Conservation (phyloP, 1,140 invertebrate genomes). For the Drosophila yakuba region DNA sequence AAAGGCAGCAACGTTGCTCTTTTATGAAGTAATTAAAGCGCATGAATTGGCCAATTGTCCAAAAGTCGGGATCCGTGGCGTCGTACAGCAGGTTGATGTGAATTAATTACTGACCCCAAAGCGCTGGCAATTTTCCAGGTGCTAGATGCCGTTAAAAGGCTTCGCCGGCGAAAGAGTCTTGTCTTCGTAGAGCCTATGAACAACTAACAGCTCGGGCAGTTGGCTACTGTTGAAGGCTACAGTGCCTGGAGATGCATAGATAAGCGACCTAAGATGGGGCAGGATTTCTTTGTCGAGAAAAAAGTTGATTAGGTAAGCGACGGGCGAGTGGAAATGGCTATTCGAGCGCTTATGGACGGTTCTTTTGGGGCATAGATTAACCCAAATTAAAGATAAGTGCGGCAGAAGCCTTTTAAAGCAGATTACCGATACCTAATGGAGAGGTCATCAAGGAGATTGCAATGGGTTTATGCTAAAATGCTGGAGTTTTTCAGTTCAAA, state of each 20-base stretch:
- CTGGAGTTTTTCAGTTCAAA: neutral
- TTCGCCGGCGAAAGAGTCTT: constrained; percentile 17
- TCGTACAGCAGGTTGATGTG: constrained; percentile 62
- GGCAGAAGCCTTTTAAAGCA: constrained; percentile 24
- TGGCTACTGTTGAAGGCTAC: constrained; percentile 52
- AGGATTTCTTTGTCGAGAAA: constrained; percentile 16
- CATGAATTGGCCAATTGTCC: constrained; percentile 78
- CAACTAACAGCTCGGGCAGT: constrained; percentile 8
- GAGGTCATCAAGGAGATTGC: constrained; percentile 4
- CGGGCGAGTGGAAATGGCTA: constrained; percentile 5
- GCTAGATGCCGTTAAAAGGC: constrained; percentile 69
- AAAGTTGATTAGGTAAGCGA: constrained; percentile 18
- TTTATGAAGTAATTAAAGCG: constrained; percentile 82
- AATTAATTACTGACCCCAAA: constrained; percentile 82
- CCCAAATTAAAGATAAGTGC: constrained; percentile 47
- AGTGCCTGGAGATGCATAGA: constrained; percentile 60
- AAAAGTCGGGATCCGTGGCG: constrained; percentile 31
- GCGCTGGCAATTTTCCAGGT: constrained; percentile 62
- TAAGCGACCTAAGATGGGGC: constrained; percentile 40
- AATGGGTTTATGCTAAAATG: constrained; percentile 6
- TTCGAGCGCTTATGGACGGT: constrained; percentile 23
- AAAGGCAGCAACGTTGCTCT: constrained; percentile 47
- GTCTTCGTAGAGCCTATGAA: neutral
- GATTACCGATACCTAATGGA: constrained; percentile 27
- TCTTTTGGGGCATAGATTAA: constrained; percentile 53